Percentiles rank a stretch among this genome's conserved stretches.
phyloP scores from a whole-genome alignment of 2,888 invertebrate species.

The Ectropis crepuscularia region DNA sequence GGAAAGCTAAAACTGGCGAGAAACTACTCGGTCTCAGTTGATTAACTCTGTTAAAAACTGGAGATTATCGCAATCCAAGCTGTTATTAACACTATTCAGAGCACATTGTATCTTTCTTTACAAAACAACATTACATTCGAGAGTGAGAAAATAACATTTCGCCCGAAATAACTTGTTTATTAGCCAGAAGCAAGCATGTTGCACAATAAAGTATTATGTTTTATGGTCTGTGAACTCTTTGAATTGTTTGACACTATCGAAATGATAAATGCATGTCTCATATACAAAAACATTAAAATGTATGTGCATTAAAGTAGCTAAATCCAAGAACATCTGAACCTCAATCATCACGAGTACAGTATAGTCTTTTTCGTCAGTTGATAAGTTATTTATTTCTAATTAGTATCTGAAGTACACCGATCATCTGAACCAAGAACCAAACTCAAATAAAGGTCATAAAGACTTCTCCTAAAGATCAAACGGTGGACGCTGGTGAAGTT shows the following conservation, averaged over 20 bases:
- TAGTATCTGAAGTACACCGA: too few species aligned
- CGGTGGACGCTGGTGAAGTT: too few species aligned
- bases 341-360: too few species aligned
- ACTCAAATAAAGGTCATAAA: too few species aligned
- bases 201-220: not conserved
- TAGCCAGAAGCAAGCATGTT: not conserved
- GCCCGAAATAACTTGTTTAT: conserved; percentile 11
- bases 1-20: conserved; percentile 39
- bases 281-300: too few species aligned
- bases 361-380: too few species aligned
- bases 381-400: too few species aligned
- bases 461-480: too few species aligned
- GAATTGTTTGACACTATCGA: conserved; percentile 1
- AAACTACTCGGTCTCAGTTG: conserved; percentile 34
- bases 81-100: conserved; percentile 25
- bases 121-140: conserved; percentile 13
- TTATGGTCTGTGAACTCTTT: conserved; percentile 9
- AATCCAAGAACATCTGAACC: too few species aligned
- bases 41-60: conserved; percentile 27
- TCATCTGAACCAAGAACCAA: too few species aligned
- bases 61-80: conserved; percentile 23
- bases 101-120: conserved; percentile 15
- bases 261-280: conserved; percentile 1
- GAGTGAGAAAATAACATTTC: conserved; percentile 2
- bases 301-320: too few species aligned